A percentile compares a stretch with the other conserved stretches of the same genome.
phyloP scores from a whole-genome alignment of 2,888 invertebrate genomes.

The Drosophila paramelanica region DNA sequence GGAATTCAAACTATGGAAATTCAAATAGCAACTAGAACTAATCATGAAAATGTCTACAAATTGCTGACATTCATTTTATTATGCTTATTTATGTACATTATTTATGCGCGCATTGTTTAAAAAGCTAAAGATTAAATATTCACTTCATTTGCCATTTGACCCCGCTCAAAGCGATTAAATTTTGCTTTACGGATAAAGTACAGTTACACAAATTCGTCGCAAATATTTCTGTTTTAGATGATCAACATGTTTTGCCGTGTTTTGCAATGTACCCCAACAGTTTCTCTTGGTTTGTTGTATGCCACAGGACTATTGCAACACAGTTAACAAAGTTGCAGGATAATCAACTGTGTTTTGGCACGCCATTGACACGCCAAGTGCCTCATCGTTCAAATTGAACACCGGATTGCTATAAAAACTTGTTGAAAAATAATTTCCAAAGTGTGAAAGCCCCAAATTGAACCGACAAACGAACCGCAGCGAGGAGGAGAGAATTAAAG shows the following conservation, averaged over 20 bases:
- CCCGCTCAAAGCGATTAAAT: constrained; percentile 2
- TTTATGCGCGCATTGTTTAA: constrained; percentile 13
- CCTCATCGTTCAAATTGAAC: constrained; percentile 42
- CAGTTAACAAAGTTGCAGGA: constrained; percentile 12
- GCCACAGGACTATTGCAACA: constrained; percentile 31
- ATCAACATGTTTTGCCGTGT: constrained; percentile 6
- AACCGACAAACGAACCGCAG: constrained; percentile 18
- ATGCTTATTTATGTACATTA: constrained; percentile 49
- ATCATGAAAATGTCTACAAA: constrained; percentile 26
- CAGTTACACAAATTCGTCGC: neutral
- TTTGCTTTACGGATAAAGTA: neutral
- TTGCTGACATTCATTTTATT: constrained; percentile 32
- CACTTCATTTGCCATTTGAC: constrained; percentile 9
- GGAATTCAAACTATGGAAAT: constrained; percentile 44
- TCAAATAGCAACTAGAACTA: constrained; percentile 52
- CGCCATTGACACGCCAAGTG: constrained; percentile 40
- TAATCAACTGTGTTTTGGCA: constrained; percentile 16
- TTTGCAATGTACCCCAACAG: constrained; percentile 1
- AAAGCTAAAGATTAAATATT: constrained; percentile 6
- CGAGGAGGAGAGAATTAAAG: constrained; percentile 4
- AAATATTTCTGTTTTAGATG: neutral
- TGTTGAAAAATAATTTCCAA: constrained; percentile 50
- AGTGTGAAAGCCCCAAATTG: constrained; percentile 21
- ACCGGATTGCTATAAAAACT: constrained; percentile 44
- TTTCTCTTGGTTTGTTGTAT: constrained; percentile 16